These are phyloP conservation scores for Macrosoma leucophasiata DNA, from an alignment of 2,888 invertebrate genomes.

Conservation along the genomic window DNA sequence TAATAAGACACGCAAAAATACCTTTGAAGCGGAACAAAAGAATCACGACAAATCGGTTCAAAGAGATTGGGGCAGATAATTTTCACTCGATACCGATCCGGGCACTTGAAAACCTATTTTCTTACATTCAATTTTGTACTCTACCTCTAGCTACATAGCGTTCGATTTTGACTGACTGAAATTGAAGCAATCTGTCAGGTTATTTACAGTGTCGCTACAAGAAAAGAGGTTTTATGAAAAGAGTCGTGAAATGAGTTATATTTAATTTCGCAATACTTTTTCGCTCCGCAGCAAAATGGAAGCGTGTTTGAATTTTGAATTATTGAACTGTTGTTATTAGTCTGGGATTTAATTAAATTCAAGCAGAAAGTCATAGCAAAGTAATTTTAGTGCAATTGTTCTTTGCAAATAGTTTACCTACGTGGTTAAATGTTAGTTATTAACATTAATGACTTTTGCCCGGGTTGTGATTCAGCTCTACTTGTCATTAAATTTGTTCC, in stretches of 20 bases:
- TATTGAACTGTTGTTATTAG: too few relatives aligned
- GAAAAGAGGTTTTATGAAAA: constrained; percentile 52
- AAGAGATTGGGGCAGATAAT: constrained; percentile 54
- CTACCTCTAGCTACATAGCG: constrained; percentile 1
- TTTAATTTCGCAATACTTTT: constrained; percentile 49
- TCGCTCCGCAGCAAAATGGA: constrained; percentile 30
- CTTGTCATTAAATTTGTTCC: too few relatives aligned
- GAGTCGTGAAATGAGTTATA: constrained; percentile 56
- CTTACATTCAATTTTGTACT: constrained; percentile 16
- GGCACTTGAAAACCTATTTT: constrained; percentile 40
- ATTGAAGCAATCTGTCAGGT: constrained; percentile 32
- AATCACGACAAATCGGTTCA: constrained; percentile 57
- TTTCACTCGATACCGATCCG: constrained; percentile 57
- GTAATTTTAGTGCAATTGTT: too few relatives aligned
- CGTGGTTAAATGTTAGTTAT: too few relatives aligned
- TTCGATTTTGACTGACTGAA: constrained; percentile 4
- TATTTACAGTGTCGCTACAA: constrained; percentile 50
- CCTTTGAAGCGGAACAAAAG: constrained; percentile 65
- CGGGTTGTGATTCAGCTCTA: too few relatives aligned
- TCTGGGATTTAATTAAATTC: too few relatives aligned
- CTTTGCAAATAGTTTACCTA: too few relatives aligned
- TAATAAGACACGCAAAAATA: constrained; percentile 56
- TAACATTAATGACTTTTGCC: too few relatives aligned
- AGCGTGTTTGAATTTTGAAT: constrained; percentile 37
- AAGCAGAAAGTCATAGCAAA: too few relatives aligned